Base-by-base conservation (phyloP, 2,797 vertebrate genomes). In the Sternarchorhynchus goeldii region DNA sequence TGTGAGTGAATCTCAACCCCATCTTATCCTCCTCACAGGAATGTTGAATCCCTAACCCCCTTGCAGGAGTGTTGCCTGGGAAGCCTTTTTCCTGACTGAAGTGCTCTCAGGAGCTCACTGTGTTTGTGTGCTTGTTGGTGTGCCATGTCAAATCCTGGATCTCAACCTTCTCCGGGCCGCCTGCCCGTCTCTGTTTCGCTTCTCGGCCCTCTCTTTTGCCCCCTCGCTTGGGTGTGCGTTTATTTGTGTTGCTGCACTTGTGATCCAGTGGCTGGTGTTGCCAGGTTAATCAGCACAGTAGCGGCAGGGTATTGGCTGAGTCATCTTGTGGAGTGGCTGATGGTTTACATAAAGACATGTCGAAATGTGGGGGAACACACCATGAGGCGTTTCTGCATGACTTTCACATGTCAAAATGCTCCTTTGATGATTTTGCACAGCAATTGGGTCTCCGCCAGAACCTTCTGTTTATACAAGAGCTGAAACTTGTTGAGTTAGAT, bases 271-370 rank as follows among this genome's bases (percentile, higher is more conserved):
- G 18, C 34, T 39, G 69, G 59, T 74, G 67, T 76, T 75, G 67
- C 71, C 57, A 78, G 36, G 34, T 59, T 73, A 36, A 81, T 81
- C 77, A 79, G 66, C 20, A 53, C 70, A 55, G 63, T 73, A 77
- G 82, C 73, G 79, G 45, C 10, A 32, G 60, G 57, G 60, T 18
- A 56, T 70, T 59, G 16, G 64, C 53, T 78, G 69, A 78, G 65
- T 58, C 73, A 69, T 66, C 84, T 74, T 45, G 56, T 31, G 29
- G 32, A 78, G 68, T 64, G 72, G 68, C 65, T 71, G 16, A 72
- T 59, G 68, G 69, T 81, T 82, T 73, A 76, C 59, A 57, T 82
- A 75, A 77, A 62, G 65, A 74, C 59, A 74, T 62, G 63, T 17
- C 17, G 55, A 70, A 58, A 81, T 62, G 34, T 63, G 66, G 6